These are phyloP conservation scores for Lasioglossum leucozonium DNA, from an alignment of 2,888 invertebrate genomes.

Conservation along the genomic window DNA sequence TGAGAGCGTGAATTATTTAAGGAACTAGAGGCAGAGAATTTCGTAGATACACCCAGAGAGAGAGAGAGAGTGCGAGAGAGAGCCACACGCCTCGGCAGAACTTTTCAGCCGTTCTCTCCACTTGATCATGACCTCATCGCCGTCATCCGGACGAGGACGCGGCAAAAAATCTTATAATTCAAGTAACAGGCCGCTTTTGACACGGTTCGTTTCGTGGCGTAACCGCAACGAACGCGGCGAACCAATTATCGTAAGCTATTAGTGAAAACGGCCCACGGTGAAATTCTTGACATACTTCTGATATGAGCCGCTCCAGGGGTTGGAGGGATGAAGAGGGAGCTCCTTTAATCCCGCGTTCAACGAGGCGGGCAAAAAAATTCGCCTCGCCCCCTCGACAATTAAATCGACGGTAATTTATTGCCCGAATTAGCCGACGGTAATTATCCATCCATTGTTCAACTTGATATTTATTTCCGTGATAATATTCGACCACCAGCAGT, in stretches of 20 bases:
- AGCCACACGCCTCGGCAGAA: neutral
- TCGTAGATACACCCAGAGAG: neutral
- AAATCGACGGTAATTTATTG: neutral
- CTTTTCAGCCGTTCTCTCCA: conserved; percentile 37
- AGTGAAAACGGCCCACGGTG: conserved; percentile 70
- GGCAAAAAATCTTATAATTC: conserved; percentile 65
- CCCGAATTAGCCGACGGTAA: neutral
- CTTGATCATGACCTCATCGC: conserved; percentile 58
- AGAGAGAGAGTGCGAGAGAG: neutral
- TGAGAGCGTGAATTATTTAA: neutral
- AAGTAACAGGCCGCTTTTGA: conserved; percentile 68
- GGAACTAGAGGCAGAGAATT: conserved; percentile 4
- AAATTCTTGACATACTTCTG: conserved; percentile 72
- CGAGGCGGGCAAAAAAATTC: neutral
- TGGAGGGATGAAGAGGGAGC: conserved; percentile 17
- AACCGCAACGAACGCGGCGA: conserved; percentile 63
- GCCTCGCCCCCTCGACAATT: neutral
- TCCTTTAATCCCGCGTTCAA: neutral
- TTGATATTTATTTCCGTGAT: neutral
- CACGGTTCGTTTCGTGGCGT: conserved; percentile 65
- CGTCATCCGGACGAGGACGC: conserved; percentile 25
- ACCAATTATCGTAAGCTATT: conserved; percentile 74
- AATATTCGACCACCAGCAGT: no score
- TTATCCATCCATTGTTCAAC: neutral
- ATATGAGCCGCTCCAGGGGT: conserved; percentile 23